A percentile compares a stretch with the other conserved stretches of the same genome.
phyloP scores from a whole-genome alignment of 2,888 invertebrate species.

The Girardia tigrina region DNA sequence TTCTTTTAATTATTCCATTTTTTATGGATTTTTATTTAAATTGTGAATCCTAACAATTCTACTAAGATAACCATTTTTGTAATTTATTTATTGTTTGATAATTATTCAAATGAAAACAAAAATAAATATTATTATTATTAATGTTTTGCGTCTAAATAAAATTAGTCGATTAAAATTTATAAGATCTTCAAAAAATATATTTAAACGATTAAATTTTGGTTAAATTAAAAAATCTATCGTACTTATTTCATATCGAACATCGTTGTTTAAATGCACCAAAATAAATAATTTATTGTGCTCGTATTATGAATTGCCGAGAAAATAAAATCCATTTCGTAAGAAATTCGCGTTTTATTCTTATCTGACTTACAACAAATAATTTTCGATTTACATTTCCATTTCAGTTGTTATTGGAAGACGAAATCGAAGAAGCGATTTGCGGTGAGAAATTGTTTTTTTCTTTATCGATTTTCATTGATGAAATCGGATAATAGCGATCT shows the following conservation, averaged over 20 bases:
- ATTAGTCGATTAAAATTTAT: too few species aligned
- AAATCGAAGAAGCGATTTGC: conserved; percentile 35
- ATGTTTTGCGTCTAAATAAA: too few species aligned
- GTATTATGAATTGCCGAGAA: conserved; percentile 14
- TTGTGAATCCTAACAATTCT: too few species aligned
- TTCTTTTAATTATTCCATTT: too few species aligned
- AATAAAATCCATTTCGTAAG: neutral
- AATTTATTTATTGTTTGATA: too few species aligned
- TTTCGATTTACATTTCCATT: conserved; percentile 7
- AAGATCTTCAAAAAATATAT: too few species aligned
- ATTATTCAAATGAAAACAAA: too few species aligned
- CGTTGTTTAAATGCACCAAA: neutral
- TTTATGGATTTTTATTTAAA: too few species aligned
- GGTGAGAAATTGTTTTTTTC: conserved; percentile 27
- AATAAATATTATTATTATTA: too few species aligned
- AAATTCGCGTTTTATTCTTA: neutral
- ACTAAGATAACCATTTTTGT: too few species aligned
- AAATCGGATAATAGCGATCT: conserved; percentile 21
- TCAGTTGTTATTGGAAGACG: neutral
- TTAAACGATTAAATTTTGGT: too few species aligned
- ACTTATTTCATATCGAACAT: neutral
- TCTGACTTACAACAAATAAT: neutral
- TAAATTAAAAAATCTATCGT: too few species aligned
- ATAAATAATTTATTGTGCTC: neutral
- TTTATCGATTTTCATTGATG: neutral